Base-by-base conservation (phyloP, 2,113 vertebrate genomes). In the Silurus glanis region DNA sequence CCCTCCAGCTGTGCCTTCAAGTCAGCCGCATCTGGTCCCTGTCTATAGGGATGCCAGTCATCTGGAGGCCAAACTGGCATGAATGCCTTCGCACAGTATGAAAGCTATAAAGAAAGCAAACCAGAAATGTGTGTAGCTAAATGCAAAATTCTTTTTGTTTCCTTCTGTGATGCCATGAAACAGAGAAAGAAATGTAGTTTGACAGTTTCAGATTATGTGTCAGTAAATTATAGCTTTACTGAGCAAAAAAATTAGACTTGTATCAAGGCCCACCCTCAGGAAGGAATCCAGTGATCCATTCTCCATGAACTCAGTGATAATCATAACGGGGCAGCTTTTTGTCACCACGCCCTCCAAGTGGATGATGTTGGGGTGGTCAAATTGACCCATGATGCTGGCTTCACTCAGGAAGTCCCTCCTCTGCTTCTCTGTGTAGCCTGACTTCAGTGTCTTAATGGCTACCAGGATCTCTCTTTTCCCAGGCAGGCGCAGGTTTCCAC, bases 241-340 rank as follows among this genome's bases (percentile, higher is more conserved):
- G n/a, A 64, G 61, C 69, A 51, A 14, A 61, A 49, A 55, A 61
- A 71, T 21, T 4, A 72, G 56, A 47, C 51, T 47, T 2, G 9
- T 55, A 82, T 49, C 25, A 51, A 76, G 45, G 82, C 84, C 9
- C 66, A 98, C 98, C 96, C 97, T 91, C 25, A 99, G 95, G 94
- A 99, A 99, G 86, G 97, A 98, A 90, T 99, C 98, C 59, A 99
- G 94, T 0, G 97, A 99, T 47, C 98, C 98, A 0, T 99, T 99
- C 93, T 99, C 97, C 98, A 99, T 99, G 94, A 99, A 99, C 92
- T 99, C 98, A 0, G 98, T 99, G 86, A 99, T 95, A 91, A 99
- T 99, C 97, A 99, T 98, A 80, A 98, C 97, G 0, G 97, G 98
- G 0, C 94, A 95, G 92, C 97, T 99, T 92, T 98, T 99, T 89